These are phyloP conservation scores for Atherinosoma microstoma DNA, from an alignment of 2,797 vertebrate genomes.

Conservation along the genomic window DNA sequence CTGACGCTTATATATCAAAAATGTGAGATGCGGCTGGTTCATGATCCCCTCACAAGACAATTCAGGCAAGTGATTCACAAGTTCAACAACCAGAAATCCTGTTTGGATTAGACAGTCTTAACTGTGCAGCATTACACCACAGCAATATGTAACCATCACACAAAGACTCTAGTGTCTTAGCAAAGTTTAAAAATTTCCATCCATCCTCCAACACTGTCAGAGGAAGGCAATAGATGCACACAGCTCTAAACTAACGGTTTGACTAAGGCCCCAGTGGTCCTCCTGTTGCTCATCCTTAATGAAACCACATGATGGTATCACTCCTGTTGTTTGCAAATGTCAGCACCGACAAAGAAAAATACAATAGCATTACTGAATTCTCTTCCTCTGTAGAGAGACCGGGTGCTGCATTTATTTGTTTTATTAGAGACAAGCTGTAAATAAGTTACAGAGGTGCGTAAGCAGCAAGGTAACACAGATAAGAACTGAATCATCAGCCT, in stretches of 20 bases:
- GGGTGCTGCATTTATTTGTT: conserved; percentile 38
- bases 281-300: neutral
- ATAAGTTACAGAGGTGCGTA: conserved; percentile 63
- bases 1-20: neutral
- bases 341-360: conserved; percentile 6
- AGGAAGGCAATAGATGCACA: neutral
- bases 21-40: neutral
- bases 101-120: conserved; percentile 21
- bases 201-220: neutral
- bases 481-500: conserved; percentile 42
- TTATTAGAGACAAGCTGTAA: conserved; percentile 61
- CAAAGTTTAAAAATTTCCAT: conserved; percentile 11
- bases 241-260: neutral
- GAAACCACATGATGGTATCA: conserved; percentile 8
- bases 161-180: conserved; percentile 11
- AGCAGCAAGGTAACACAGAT: conserved; percentile 51
- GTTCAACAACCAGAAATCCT: conserved; percentile 23
- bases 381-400: conserved; percentile 9
- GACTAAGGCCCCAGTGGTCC: neutral
- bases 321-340: conserved; percentile 17
- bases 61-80: conserved; percentile 11
- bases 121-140: conserved; percentile 19
- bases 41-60: neutral
- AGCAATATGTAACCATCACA: neutral
- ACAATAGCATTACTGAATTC: conserved; percentile 8